These are phyloP conservation scores for Platycheirus albimanus DNA, from an alignment of 2,888 invertebrate genomes.

Conservation along the genomic window DNA sequence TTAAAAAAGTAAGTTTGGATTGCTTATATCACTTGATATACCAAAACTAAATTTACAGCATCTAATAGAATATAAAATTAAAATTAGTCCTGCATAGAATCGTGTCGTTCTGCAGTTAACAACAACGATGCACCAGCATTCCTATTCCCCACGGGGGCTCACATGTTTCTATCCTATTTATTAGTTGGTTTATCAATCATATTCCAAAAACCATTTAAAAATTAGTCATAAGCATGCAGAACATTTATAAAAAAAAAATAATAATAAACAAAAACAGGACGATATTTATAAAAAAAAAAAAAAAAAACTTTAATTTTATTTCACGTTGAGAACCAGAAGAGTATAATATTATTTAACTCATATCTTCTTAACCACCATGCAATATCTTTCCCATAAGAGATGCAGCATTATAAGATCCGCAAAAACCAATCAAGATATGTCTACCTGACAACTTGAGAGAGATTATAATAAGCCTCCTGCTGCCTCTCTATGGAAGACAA, in stretches of 20 bases:
- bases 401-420: constrained; percentile 45
- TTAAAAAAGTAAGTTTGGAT: too few species aligned
- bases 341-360: constrained; percentile 6
- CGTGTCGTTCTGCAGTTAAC: too few species aligned
- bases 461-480: constrained; percentile 73
- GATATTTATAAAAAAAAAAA: constrained; percentile 8
- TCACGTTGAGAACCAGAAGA: constrained; percentile 13
- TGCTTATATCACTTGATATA: too few species aligned
- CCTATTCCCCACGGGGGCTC: constrained; percentile 3
- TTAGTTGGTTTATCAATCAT: constrained; percentile 26
- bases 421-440: constrained; percentile 73
- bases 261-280: constrained; percentile 21
- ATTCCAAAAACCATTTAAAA: constrained; percentile 27
- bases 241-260: constrained; percentile 29
- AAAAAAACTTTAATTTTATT: constrained; percentile 26
- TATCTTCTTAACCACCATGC: constrained; percentile 38
- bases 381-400: constrained; percentile 39
- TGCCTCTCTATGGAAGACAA: constrained; percentile 58
- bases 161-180: constrained; percentile 15
- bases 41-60: too few species aligned
- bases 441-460: constrained; percentile 69
- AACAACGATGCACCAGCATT: neutral
- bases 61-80: too few species aligned
- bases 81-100: too few species aligned
- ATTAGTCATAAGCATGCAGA: constrained; percentile 25